phyloP scores from a whole-genome alignment of 2,113 vertebrate species.

The Emydocephalus ijimae region DNA sequence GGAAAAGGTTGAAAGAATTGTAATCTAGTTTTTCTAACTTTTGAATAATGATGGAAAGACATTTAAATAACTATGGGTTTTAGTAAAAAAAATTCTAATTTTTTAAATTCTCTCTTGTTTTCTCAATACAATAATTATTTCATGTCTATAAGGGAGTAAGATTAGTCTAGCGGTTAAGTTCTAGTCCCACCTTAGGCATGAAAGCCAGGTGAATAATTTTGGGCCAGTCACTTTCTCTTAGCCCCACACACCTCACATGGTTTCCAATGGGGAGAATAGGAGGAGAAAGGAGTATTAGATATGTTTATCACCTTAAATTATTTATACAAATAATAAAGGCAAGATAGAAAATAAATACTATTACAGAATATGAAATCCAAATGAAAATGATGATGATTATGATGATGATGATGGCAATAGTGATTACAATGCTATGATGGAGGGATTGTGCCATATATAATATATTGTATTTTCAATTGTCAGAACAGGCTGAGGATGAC shows the following conservation, averaged over 20 bases:
- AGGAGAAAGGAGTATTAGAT: not conserved
- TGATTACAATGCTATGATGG: not conserved
- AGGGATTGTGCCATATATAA: conserved; percentile 41
- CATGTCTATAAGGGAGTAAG: conserved; percentile 25
- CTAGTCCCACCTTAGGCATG: not conserved
- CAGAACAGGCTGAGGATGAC: conserved; percentile 51
- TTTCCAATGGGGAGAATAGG: not conserved
- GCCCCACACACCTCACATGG: not conserved
- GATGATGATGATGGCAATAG: not conserved
- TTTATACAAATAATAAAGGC: not conserved
- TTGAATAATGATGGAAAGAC: conserved; percentile 37
- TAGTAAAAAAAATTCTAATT: conserved; percentile 37
- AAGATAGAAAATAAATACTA: not conserved
- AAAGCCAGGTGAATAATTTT: not conserved
- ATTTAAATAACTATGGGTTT: conserved; percentile 30
- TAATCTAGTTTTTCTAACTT: conserved; percentile 33
- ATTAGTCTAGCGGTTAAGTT: not conserved
- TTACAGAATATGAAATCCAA: conserved; percentile 50
- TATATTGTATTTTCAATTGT: conserved; percentile 54
- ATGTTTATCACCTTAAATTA: not conserved
- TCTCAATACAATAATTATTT: conserved; percentile 18
- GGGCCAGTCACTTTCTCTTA: not conserved
- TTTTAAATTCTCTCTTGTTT: conserved; percentile 29
- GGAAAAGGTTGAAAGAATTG: conserved; percentile 19
- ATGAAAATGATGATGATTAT: conserved; percentile 39